Conservation (phyloP, 2,113 vertebrate genomes). For the Delphinus delphis region DNA sequence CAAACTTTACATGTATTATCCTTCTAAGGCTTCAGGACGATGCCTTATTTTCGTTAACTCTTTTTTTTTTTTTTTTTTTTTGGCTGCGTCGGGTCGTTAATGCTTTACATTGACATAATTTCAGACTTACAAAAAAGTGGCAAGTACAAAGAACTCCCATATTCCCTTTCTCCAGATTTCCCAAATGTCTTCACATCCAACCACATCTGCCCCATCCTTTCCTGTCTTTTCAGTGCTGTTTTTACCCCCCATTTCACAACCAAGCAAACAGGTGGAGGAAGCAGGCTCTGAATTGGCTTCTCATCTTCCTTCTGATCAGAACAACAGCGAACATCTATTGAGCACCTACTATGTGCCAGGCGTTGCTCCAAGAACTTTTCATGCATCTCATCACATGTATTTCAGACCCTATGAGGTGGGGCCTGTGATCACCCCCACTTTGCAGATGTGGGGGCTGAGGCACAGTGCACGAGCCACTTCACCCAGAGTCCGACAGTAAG, state of each 20-base stretch:
- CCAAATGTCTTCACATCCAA: background rate
- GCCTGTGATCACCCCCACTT: background rate
- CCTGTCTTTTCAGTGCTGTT: background rate
- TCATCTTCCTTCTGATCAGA: background rate
- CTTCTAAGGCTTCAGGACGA: background rate
- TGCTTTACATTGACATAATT: background rate
- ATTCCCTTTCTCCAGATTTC: background rate
- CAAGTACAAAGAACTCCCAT: background rate
- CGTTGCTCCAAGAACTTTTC: background rate
- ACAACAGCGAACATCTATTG: no score
- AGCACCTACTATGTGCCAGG: accelerated
- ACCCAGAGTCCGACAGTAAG: background rate
- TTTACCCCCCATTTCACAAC: background rate
- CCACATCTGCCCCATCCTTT: background rate
- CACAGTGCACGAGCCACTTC: background rate
- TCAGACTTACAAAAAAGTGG: background rate
- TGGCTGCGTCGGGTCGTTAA: background rate
- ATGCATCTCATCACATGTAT: no score
- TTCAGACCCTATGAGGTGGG: background rate
- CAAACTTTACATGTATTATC: background rate
- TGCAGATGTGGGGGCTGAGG: background rate
- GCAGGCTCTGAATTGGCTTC: background rate
- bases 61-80: background rate
- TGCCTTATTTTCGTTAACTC: background rate
- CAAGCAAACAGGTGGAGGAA: background rate